phyloP scores from a whole-genome alignment of 2,888 invertebrate genomes.

The Scaptomyza polygonia region DNA sequence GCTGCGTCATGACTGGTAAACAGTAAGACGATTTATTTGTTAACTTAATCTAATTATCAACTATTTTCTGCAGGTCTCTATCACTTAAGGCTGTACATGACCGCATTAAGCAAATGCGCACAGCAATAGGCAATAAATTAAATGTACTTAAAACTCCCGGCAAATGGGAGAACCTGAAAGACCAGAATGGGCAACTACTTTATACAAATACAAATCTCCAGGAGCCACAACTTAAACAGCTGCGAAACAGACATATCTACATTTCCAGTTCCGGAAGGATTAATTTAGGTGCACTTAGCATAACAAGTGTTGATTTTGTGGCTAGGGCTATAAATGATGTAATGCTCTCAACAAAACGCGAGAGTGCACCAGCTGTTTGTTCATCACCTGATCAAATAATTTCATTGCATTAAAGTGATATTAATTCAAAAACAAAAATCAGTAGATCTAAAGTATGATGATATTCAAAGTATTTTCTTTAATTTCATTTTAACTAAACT shows the following conservation, averaged over 20 bases:
- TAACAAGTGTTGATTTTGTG: constrained; percentile 36
- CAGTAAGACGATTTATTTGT: background rate
- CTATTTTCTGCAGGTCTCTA: constrained; percentile 10
- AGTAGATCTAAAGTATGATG: no score
- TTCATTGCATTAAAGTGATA: background rate
- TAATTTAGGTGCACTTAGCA: constrained; percentile 37
- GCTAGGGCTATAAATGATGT: constrained; percentile 47
- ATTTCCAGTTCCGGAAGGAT: constrained; percentile 47
- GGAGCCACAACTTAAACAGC: constrained; percentile 26
- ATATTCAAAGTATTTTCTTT: no score
- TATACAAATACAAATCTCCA: constrained; percentile 29
- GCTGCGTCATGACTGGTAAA: constrained; percentile 47
- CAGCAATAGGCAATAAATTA: constrained; percentile 28
- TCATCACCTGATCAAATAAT: background rate
- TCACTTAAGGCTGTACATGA: constrained; percentile 34
- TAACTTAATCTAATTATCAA: background rate
- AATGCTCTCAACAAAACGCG: background rate
- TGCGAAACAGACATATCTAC: constrained; percentile 45
- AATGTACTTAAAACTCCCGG: constrained; percentile 40
- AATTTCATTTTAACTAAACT: no score
- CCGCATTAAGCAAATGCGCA: constrained; percentile 30
- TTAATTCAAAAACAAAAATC: no score
- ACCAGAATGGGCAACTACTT: constrained; percentile 37
- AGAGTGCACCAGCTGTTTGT: background rate
- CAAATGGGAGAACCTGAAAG: constrained; percentile 38